These are phyloP conservation scores for Tapirus terrestris DNA, from an alignment of 2,113 vertebrate species.

Conservation along the genomic window DNA sequence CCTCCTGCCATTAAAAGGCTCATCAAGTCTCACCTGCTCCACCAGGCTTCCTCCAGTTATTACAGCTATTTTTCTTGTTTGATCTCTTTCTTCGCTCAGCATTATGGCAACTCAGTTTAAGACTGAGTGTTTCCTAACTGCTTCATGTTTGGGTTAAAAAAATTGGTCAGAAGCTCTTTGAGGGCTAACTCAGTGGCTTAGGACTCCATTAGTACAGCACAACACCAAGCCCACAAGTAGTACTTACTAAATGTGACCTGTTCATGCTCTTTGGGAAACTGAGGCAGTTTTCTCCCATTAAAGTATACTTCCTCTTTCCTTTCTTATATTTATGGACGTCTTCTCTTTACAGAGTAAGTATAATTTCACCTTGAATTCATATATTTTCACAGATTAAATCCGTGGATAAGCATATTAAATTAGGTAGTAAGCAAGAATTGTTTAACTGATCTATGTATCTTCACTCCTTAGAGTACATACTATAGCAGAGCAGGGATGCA, in stretches of 20 bases:
- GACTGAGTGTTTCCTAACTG: background rate
- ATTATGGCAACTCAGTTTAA: background rate
- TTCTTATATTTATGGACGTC: background rate
- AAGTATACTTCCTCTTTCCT: background rate
- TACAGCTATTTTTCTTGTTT: background rate
- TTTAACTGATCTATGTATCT: background rate
- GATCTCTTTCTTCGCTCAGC: background rate
- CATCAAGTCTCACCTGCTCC: background rate
- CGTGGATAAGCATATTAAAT: background rate
- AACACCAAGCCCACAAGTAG: background rate
- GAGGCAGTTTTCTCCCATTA: background rate
- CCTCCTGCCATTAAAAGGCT: background rate
- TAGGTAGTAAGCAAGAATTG: background rate
- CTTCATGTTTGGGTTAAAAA: slow-evolving; percentile 8
- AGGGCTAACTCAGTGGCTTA: background rate
- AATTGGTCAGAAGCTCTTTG: background rate
- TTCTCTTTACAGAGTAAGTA: background rate
- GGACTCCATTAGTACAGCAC: background rate
- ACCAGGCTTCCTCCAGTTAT: background rate
- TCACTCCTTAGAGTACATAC: background rate
- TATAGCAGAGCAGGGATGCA: background rate
- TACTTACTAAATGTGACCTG: background rate
- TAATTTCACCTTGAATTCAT: background rate
- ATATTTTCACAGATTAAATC: background rate
- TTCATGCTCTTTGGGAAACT: background rate